Percentiles rank a stretch among this genome's conserved stretches.
Evolutionary conservation across 2,797 vertebrate genomes (phyloP).

Genomic region (Stomatorhinus walkeri): DNA sequence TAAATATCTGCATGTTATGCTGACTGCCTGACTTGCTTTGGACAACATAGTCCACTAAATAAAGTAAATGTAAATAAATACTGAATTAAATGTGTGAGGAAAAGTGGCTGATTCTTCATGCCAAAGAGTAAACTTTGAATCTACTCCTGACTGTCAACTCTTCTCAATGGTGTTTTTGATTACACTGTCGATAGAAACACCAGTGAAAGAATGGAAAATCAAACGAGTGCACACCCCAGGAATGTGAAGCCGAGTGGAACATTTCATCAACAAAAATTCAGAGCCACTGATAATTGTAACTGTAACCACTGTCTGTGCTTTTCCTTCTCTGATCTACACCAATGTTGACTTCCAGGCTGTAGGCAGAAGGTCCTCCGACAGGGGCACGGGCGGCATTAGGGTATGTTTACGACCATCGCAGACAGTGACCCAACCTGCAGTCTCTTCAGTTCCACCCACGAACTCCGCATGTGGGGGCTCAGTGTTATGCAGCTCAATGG

Average conservation of each 20-base stretch:
- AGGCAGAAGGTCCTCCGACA: background rate
- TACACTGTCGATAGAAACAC: background rate
- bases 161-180: background rate
- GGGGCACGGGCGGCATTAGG: background rate
- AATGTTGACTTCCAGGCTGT: background rate
- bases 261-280: background rate
- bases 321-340: background rate
- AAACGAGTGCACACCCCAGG: background rate
- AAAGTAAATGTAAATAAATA: background rate
- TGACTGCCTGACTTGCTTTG: background rate
- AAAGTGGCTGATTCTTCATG: background rate
- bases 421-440: background rate
- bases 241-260: background rate
- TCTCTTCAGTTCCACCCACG: background rate
- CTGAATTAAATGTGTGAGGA: background rate
- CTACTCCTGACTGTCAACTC: background rate
- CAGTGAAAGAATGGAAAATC: background rate
- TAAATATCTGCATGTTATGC: background rate
- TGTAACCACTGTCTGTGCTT: background rate
- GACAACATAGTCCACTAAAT: background rate
- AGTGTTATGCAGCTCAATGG: background rate
- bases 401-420: background rate
- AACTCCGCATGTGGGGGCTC: background rate
- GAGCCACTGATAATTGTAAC: background rate
- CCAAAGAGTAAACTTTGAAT: background rate